Evolutionary conservation across 1,140 invertebrate species (phyloP), one percentile per base, ranked within the genome.

Genomic region (Vollenhovia emeryi): DNA sequence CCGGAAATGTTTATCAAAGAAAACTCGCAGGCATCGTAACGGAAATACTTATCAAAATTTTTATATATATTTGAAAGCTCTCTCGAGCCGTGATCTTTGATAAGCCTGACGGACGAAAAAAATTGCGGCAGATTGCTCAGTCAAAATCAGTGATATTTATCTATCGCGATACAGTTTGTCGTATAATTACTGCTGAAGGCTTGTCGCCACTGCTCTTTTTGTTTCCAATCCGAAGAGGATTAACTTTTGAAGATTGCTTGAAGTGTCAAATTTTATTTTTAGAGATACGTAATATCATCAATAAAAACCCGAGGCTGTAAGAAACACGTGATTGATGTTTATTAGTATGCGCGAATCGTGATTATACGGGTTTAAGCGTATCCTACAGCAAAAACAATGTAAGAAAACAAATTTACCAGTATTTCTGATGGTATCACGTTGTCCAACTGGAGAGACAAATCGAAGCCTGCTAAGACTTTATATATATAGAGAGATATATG

Each of bases 61-160:
- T 80, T 7, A 80, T 80, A 69, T 43, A 43, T 52, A 3, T 27
- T 30, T 82, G 6, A 80, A 43, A 43, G 40, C 8, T 80, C 11
- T 8, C 15, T 13, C 36, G 3, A 55, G 13, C 2, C 15, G 1
- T 69, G 13, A 45, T 45, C 6, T 5, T 55, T 9, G 78, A 82
- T 59, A 59, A 71, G 8, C 3, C 0, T 40, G 45, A 79, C 1
- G 43, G 48, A 2, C 0, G 11, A 3, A 21, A 33, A 24, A n/a
- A 69, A 57, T 69, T 9, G 9, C 13, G 15, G 4, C 4, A n/a
- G 6, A 50, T 24, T 5, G 13, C 13, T 66, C 13, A 50, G 59
- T n/a, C 59, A 50, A 68, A 68, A 68, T 66, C 30, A 27, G 18
- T 43, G 18, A 66, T 36, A 24, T 13, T 36, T 66, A 24, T 24